Evolutionary conservation across 2,797 vertebrate genomes (phyloP).

Genomic region (Anableps anableps): DNA sequence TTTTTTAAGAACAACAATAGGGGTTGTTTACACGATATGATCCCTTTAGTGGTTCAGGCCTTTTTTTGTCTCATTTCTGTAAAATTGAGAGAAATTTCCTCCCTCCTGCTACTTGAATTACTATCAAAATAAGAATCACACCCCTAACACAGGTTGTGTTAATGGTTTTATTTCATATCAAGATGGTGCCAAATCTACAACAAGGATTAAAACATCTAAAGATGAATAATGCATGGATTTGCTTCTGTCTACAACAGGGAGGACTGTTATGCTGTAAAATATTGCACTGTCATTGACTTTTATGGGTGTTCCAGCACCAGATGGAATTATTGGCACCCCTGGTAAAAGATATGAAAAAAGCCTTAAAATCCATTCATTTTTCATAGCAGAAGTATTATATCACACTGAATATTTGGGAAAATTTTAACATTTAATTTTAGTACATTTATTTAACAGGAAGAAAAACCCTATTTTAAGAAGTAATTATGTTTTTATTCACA

Average conservation of each 20-base stretch:
- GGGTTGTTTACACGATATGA: constrained; percentile 74
- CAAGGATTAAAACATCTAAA: constrained; percentile 61
- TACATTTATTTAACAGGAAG: not conserved
- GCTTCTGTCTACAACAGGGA: constrained; percentile 76
- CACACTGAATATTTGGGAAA: not conserved
- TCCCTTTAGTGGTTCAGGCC: constrained; percentile 68
- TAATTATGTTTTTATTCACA: not conserved
- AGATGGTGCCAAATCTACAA: constrained; percentile 77
- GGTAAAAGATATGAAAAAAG: not conserved
- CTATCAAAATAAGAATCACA: constrained; percentile 29
- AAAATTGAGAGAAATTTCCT: constrained; percentile 48
- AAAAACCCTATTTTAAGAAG: not conserved
- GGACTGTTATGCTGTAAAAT: constrained; percentile 72
- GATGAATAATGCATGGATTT: constrained; percentile 81
- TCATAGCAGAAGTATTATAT: not conserved
- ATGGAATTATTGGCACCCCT: not conserved
- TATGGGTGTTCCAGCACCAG: constrained; percentile 61
- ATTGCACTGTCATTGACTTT: constrained; percentile 72
- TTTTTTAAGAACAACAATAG: constrained; percentile 71
- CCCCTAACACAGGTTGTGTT: constrained; percentile 33
- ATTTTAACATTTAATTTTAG: not conserved
- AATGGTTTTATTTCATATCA: constrained; percentile 25
- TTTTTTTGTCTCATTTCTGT: constrained; percentile 62
- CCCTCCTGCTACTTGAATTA: constrained; percentile 67
- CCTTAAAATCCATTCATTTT: not conserved